Conservation (phyloP, 2,888 invertebrate species). For the Leptura quadrifasciata region DNA sequence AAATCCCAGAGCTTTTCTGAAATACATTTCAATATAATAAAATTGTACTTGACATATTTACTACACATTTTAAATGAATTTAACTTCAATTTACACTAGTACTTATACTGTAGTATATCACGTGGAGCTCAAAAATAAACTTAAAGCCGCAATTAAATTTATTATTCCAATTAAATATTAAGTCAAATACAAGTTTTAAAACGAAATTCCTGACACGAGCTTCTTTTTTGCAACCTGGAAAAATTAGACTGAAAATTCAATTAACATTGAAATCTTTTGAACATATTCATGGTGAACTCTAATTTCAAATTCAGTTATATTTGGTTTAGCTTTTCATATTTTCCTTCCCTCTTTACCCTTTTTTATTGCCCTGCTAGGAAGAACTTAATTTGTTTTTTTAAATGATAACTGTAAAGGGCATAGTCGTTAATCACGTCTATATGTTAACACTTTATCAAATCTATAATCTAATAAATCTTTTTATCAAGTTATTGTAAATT, state of each 20-base stretch:
- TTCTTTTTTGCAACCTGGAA: not conserved
- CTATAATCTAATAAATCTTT: too few species aligned
- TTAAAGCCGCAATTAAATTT: not conserved
- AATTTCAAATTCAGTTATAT: constrained; percentile 1
- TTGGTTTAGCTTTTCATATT: not conserved
- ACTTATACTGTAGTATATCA: too few species aligned
- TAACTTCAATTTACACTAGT: too few species aligned
- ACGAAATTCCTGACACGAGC: not conserved
- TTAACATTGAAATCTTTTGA: constrained; percentile 7
- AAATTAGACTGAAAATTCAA: constrained; percentile 2
- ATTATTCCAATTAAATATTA: constrained; percentile 2
- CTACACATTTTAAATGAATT: too few species aligned
- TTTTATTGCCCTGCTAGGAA: not conserved
- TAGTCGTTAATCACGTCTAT: too few species aligned
- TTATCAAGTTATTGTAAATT: too few species aligned
- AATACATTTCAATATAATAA: too few species aligned
- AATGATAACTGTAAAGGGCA: too few species aligned
- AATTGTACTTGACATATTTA: too few species aligned
- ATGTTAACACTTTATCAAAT: too few species aligned
- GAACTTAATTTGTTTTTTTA: not conserved
- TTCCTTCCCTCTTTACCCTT: not conserved
- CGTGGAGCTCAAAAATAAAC: not conserved
- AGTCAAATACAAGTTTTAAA: not conserved
- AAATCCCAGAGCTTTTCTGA: too few species aligned
- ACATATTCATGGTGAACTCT: not conserved